These are phyloP conservation scores for Planococcus citri DNA, from an alignment of 1,140 invertebrate species.

Conservation along the genomic window DNA sequence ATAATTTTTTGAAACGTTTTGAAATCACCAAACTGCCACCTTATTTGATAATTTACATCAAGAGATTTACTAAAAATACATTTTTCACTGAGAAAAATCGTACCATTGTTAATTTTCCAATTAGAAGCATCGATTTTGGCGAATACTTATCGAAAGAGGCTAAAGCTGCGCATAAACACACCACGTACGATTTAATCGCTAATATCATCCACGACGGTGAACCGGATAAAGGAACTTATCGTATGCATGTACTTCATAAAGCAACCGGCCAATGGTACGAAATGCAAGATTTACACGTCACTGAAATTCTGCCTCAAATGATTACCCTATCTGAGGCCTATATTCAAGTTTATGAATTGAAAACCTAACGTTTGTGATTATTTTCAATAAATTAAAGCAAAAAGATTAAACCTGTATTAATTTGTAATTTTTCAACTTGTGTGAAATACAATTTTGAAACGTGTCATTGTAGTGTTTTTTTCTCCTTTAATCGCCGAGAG, in stretches of 20 bases:
- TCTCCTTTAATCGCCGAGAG: too few relatives aligned
- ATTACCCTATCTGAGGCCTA: slow-evolving; percentile 98
- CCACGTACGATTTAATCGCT: slow-evolving; percentile 90
- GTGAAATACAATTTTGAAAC: too few relatives aligned
- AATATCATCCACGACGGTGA: slow-evolving; percentile 98
- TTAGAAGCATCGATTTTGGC: slow-evolving; percentile 95
- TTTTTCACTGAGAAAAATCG: slow-evolving; percentile 99
- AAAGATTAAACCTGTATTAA: too few relatives aligned
- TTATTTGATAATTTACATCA: slow-evolving; percentile 95
- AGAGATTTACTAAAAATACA: slow-evolving; percentile 97
- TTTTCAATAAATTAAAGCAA: too few relatives aligned
- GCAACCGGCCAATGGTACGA: slow-evolving; percentile 75
- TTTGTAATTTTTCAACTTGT: too few relatives aligned
- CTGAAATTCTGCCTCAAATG: slow-evolving; percentile 96
- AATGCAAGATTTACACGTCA: slow-evolving; percentile 97
- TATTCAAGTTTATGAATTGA: slow-evolving; percentile 54
- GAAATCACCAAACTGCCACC: slow-evolving; percentile 88
- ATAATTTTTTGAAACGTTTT: slow-evolving; percentile 94
- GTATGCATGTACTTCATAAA: slow-evolving; percentile 91
- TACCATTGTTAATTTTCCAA: slow-evolving; percentile 98
- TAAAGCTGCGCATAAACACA: slow-evolving; percentile 60
- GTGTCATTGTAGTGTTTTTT: too few relatives aligned
- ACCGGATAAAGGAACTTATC: slow-evolving; percentile 84
- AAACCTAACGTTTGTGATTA: not conserved
- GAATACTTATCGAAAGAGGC: slow-evolving; percentile 82